These are phyloP conservation scores for Pogonocichla stellata DNA, from an alignment of 2,113 vertebrate genomes.

Conservation along the genomic window DNA sequence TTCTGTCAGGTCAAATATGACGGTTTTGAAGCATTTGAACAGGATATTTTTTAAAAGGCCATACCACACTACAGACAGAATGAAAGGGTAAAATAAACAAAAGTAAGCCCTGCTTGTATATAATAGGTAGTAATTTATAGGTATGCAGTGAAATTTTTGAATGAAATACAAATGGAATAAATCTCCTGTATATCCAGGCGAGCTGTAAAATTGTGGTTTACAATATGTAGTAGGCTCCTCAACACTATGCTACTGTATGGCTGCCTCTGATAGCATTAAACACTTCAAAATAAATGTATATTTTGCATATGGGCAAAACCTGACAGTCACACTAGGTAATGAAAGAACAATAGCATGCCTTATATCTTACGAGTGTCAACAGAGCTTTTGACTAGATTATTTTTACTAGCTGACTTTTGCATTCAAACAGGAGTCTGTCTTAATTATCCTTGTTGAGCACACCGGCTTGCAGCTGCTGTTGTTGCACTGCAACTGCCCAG, in stretches of 20 bases:
- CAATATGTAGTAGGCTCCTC: neutral
- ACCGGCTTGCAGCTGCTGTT: neutral
- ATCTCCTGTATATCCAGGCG: neutral
- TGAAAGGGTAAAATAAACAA: neutral
- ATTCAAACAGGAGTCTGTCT: neutral
- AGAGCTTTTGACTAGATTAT: neutral
- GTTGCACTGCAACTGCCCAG: neutral
- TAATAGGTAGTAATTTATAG: slow-evolving; percentile 10
- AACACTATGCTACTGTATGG: neutral
- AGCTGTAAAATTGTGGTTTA: slow-evolving; percentile 18
- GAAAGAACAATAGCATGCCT: neutral
- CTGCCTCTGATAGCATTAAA: neutral
- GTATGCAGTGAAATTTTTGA: neutral
- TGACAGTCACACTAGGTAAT: neutral
- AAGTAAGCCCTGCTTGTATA: slow-evolving; percentile 18
- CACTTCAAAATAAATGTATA: neutral
- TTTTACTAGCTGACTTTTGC: neutral
- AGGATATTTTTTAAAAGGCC: neutral
- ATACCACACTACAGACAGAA: neutral
- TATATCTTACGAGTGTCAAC: neutral
- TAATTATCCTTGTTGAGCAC: neutral
- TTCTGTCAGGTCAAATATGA: neutral
- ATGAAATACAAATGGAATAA: slow-evolving; percentile 14
- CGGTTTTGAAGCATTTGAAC: neutral
- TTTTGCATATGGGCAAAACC: neutral